phyloP scores from a whole-genome alignment of 1,140 invertebrate species.

The Mycetomoellerius zeteki region DNA sequence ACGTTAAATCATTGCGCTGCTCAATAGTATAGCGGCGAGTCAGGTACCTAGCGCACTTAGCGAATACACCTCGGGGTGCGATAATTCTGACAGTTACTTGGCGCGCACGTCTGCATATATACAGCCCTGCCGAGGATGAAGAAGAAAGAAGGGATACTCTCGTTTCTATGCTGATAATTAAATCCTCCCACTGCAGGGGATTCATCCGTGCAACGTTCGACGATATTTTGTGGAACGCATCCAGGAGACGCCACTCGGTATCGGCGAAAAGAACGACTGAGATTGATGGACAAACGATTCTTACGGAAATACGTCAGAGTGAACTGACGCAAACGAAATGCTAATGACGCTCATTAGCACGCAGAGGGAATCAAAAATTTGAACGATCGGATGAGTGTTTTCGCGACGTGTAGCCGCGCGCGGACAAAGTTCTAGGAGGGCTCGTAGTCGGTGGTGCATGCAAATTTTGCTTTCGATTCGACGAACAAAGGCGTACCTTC shows the following conservation, averaged over 20 bases:
- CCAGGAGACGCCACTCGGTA: slow-evolving; percentile 36
- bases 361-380: slow-evolving; percentile 38
- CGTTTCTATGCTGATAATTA: slow-evolving; percentile 50
- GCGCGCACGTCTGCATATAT: slow-evolving; percentile 21
- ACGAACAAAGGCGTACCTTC: slow-evolving; percentile 76
- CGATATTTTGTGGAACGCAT: slow-evolving; percentile 45
- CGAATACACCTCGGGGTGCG: slow-evolving; percentile 63
- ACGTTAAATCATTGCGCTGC: slow-evolving; percentile 73
- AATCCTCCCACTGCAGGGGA: slow-evolving; percentile 49
- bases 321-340: neutral
- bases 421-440: slow-evolving; percentile 65
- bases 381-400: slow-evolving; percentile 56
- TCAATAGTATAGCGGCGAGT: slow-evolving; percentile 46
- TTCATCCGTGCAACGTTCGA: slow-evolving; percentile 36
- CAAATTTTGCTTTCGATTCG: slow-evolving; percentile 75
- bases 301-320: neutral
- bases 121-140: slow-evolving; percentile 16
- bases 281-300: slow-evolving; percentile 63
- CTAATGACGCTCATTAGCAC: slow-evolving; percentile 9
- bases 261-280: slow-evolving; percentile 24
- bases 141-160: slow-evolving; percentile 3
- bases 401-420: slow-evolving; percentile 55
- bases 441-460: slow-evolving; percentile 69
- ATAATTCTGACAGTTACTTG: slow-evolving; percentile 68
- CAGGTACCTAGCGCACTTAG: slow-evolving; percentile 13